phyloP scores from a whole-genome alignment of 2,888 invertebrate species.

The Horisme vitalbata region DNA sequence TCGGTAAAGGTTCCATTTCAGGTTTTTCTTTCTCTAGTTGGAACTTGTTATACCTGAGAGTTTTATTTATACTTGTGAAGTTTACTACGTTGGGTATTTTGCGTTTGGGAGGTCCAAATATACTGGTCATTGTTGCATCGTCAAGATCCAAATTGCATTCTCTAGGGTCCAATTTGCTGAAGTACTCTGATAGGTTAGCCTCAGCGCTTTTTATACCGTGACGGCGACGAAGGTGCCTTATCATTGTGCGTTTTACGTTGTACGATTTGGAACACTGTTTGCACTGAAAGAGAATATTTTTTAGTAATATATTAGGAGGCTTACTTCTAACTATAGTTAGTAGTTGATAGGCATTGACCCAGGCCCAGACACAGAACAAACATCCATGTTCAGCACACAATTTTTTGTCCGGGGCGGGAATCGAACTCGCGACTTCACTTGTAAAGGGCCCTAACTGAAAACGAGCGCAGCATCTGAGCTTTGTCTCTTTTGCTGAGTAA shows the following conservation, averaged over 20 bases:
- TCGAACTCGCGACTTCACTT: too few species aligned
- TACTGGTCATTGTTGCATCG: conserved; percentile 60
- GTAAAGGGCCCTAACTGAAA: too few species aligned
- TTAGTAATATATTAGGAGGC: not conserved
- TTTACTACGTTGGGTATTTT: conserved; percentile 42
- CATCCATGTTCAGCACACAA: too few species aligned
- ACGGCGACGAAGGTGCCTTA: conserved; percentile 71
- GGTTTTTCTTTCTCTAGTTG: not conserved
- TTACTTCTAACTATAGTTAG: too few species aligned
- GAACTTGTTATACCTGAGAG: not conserved
- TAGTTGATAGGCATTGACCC: too few species aligned
- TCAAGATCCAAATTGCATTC: conserved; percentile 66
- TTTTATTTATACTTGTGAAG: conserved; percentile 13
- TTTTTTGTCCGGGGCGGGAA: too few species aligned
- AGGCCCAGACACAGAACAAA: too few species aligned
- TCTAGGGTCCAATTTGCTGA: conserved; percentile 61
- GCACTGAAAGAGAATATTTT: conserved; percentile 61
- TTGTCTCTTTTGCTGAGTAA: too few species aligned
- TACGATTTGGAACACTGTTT: conserved; percentile 75
- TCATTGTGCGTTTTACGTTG: conserved; percentile 68
- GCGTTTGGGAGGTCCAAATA: conserved; percentile 69
- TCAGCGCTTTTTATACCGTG: conserved; percentile 57
- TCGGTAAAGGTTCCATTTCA: too few species aligned
- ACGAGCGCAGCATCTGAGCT: too few species aligned
- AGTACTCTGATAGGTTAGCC: conserved; percentile 55